These are phyloP conservation scores for Prionace glauca DNA, from an alignment of 2,797 vertebrate species.

Conservation along the genomic window DNA sequence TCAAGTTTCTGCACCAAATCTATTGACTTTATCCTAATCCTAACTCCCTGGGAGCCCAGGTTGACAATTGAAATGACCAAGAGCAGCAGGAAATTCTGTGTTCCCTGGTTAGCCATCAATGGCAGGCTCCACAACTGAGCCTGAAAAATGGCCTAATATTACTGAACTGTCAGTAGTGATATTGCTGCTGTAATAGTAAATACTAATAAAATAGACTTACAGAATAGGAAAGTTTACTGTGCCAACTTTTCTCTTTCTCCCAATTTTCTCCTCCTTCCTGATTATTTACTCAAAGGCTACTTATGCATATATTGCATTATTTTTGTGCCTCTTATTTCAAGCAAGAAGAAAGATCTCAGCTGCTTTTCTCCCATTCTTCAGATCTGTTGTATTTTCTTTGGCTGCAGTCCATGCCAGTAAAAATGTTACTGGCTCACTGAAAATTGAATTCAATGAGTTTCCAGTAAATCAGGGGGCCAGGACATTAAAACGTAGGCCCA, in stretches of 20 bases:
- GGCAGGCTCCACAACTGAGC: neutral
- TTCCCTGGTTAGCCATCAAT: neutral
- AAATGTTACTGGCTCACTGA: no score
- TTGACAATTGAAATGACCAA: neutral
- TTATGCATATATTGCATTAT: neutral
- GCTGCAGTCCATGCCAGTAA: no score
- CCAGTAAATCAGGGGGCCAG: neutral
- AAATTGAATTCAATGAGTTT: neutral
- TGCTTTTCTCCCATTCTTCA: no score
- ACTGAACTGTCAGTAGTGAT: neutral
- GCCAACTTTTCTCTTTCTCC: neutral
- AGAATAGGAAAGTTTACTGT: neutral
- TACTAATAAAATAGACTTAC: neutral
- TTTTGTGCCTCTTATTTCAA: no score
- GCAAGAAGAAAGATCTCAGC: no score
- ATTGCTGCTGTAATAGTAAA: neutral
- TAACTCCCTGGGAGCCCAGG: no score
- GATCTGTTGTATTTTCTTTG: no score
- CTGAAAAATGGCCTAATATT: neutral
- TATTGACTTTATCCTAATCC: no score
- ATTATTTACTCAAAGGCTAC: neutral
- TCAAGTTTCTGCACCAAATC: no score
- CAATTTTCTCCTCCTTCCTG: neutral
- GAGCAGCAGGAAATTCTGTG: neutral
- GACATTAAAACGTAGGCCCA: neutral